phyloP scores from a whole-genome alignment of 2,888 invertebrate species.

The Agonopterix subpropinquella region DNA sequence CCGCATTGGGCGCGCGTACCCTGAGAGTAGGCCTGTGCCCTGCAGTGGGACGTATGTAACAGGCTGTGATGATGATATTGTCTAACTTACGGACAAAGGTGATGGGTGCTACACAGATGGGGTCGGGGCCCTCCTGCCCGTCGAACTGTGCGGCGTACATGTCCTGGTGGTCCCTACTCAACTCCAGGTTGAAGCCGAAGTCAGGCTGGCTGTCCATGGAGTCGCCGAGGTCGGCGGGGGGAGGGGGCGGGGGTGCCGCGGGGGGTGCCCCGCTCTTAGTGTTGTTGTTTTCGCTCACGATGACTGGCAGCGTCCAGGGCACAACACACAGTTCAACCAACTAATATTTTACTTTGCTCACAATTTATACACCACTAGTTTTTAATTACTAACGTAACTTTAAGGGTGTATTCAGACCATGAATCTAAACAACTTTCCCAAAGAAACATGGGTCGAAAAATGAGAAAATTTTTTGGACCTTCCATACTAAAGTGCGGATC shows the following conservation, averaged over 20 bases:
- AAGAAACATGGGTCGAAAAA: too few relatives aligned
- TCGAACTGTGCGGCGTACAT: constrained; percentile 84
- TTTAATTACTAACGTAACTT: too few relatives aligned
- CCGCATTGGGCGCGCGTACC: too few relatives aligned
- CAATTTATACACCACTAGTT: too few relatives aligned
- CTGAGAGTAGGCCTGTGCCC: too few relatives aligned
- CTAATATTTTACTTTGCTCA: not conserved
- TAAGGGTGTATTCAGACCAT: too few relatives aligned
- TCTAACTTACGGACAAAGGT: constrained; percentile 63
- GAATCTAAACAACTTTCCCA: too few relatives aligned
- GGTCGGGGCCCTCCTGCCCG: not conserved
- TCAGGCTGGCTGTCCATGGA: constrained; percentile 58
- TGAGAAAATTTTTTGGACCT: too few relatives aligned
- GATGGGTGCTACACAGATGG: constrained; percentile 24
- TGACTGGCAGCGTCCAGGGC: constrained; percentile 54
- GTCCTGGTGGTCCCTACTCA: constrained; percentile 81
- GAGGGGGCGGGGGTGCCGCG: constrained; percentile 70
- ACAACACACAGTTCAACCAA: not conserved
- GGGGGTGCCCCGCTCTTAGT: constrained; percentile 59
- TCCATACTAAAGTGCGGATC: too few relatives aligned
- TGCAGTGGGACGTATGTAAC: too few relatives aligned
- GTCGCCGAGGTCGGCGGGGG: constrained; percentile 49
- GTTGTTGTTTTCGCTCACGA: constrained; percentile 51
- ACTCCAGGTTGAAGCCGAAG: constrained; percentile 81
- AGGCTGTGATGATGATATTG: too few relatives aligned